Evolutionary conservation across 2,888 invertebrate species (phyloP), one percentile per base, ranked within the genome.

Genomic region (Lissocephala sabroskyi): DNA sequence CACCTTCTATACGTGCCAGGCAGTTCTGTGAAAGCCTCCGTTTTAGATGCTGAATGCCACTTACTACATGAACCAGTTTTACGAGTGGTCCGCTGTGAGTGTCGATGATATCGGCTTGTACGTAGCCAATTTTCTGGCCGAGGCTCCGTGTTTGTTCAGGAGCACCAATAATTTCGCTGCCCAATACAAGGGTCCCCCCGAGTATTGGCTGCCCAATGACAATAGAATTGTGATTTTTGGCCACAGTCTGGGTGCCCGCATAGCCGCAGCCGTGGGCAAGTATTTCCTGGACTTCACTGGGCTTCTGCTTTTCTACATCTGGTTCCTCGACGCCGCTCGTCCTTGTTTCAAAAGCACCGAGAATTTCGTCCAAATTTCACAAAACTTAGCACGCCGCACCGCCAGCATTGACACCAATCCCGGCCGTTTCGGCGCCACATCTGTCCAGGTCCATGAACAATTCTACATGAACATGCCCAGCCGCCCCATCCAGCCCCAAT

Each of bases 261-360:
- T 84, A 30, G 70, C 70, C 1, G 80, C 81, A 1, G 29, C 58
- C 2, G 60, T n/a, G n/a, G n/a, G n/a, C n/a, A n/a, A n/a, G n/a
- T n/a, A n/a, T n/a, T n/a, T n/a, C n/a, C 80, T 9, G 83, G 74
- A 3, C 63, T 79, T 14, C 40, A 68, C 32, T 84, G 1, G 62
- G 57, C 0, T 75, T 55, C 14, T 45, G 23, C 41, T 84, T 19
- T 54, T 65, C n/a, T 77, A 80, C 1, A 60, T 84, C 5, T 83
- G 82, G 0, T 83, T 81, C 1, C 50, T 84, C 29, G 84, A 84
- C 71, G 82, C 84, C 2, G 84, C 82, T 0, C 79, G 71, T 49
- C 80, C 80, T 1, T 84, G 82, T 35, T 83, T 82, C 50, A 73
- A 79, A 44, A n/a, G n/a, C n/a, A n/a, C n/a, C n/a, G n/a, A n/a